Conservation (phyloP, 2,888 invertebrate species). For the Antheraea yamamai region DNA sequence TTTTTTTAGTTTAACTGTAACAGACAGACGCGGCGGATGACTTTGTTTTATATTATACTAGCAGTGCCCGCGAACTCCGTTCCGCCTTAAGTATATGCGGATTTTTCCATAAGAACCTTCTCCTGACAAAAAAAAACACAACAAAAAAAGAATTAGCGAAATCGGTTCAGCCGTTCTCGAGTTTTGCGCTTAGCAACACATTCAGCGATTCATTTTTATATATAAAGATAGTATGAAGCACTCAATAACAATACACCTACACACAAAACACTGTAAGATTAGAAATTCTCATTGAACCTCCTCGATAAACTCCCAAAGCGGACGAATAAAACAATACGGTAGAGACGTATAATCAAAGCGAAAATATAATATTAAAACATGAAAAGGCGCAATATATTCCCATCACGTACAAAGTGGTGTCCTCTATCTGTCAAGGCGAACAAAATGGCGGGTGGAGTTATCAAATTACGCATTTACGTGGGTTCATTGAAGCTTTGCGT, state of each 20-base stretch:
- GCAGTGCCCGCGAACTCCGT: no score
- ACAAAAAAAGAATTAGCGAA: no score
- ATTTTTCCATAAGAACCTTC: no score
- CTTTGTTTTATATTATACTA: no score
- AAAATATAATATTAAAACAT: conserved; percentile 5
- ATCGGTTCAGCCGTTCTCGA: no score
- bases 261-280: neutral
- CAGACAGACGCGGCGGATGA: no score
- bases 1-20: no score
- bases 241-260: neutral
- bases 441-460: conserved; percentile 41
- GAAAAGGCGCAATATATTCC: conserved; percentile 9
- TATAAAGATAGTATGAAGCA: no score
- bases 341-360: neutral
- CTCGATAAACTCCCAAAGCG: neutral
- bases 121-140: no score
- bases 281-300: neutral
- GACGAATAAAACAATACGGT: neutral
- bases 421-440: conserved; percentile 30
- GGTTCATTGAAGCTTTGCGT: conserved; percentile 38
- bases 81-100: no score
- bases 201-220: no score
- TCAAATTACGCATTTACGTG: conserved; percentile 43
- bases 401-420: conserved; percentile 21
- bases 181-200: no score